Evolutionary conservation across 1,140 invertebrate genomes (phyloP), one percentile per base, ranked within the genome.

Genomic region (Zelostemma sp.): DNA sequence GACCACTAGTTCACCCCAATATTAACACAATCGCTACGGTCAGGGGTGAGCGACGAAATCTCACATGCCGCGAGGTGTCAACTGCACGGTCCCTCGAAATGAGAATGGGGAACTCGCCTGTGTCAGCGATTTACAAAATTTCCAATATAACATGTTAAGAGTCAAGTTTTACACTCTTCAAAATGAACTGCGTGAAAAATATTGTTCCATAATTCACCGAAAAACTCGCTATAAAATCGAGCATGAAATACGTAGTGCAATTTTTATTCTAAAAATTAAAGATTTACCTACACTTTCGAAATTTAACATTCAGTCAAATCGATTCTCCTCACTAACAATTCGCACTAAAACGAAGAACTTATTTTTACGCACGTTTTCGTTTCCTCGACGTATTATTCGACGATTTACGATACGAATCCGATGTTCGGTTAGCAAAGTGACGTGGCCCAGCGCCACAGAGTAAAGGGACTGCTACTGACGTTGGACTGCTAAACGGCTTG

Each of bases 1-100:
- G 47, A 50, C 59, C 53, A 58, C 61, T 68, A 59, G 33, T 59
- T 68, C 55, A 56, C 59, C 66, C 60, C 55, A 59, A 63, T 63
- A 68, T 68, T 68, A 68, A 59, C 66, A 46, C 43, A 62, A 58
- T 62, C 49, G 62, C 54, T 54, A 62, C 54, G 35, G 54, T 68
- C 51, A 54, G 46, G 19, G 49, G 54, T 46, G 60, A 68, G 66
- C 46, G 66, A 68, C 54, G 56, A 68, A 68, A 68, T 35, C 66
- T 68, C 55, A 53, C 49, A 62, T 62, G 54, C 65, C 53, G 65
- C 49, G 41, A 63, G 31, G 56, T 63, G 66, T 69, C 66, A 63
- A 63, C 66, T 69, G 66, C 66, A 69, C 51, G 48, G 48, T 38
- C 48, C 49, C 57, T 55, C 35, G 33, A 50, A 56, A 68, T 51